phyloP scores from a whole-genome alignment of 1,140 invertebrate species.

The Drosophila hydei region DNA sequence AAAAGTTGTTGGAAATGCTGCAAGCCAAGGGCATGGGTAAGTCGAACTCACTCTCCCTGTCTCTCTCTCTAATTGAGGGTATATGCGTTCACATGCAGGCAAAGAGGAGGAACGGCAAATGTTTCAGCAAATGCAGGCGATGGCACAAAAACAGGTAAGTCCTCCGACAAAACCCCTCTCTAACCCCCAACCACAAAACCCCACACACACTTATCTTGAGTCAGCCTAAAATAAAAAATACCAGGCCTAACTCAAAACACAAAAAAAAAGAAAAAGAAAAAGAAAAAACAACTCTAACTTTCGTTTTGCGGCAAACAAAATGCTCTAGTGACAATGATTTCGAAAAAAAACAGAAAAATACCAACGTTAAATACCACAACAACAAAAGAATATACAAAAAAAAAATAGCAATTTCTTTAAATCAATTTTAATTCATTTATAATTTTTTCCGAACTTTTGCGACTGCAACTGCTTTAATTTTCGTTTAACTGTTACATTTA shows the following conservation, averaged over 20 bases:
- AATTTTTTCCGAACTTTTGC: constrained; percentile 9
- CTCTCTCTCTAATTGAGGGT: too few species aligned
- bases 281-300: constrained; percentile 20
- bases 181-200: constrained; percentile 4
- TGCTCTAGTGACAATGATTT: constrained; percentile 81
- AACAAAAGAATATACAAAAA: constrained; percentile 10
- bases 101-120: constrained; percentile 97
- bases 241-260: constrained; percentile 28
- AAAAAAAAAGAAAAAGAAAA: background rate
- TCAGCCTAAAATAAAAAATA: constrained; percentile 15
- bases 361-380: constrained; percentile 18
- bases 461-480: constrained; percentile 11
- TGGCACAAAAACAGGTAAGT: constrained; percentile 98
- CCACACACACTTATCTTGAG: constrained; percentile 12
- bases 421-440: constrained; percentile 5
- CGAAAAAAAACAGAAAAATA: constrained; percentile 27
- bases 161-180: constrained; percentile 7
- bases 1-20: constrained; percentile 99
- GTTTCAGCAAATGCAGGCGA: constrained; percentile 97
- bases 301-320: constrained; percentile 75
- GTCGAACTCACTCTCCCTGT: constrained; percentile 64
- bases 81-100: constrained; percentile 85
- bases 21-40: constrained; percentile 98
- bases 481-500: constrained; percentile 8
- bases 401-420: constrained; percentile 10